Percentiles rank a stretch among this genome's conserved stretches.
Evolutionary conservation across 1,140 invertebrate species (phyloP).

Genomic region (Ditylenchus dipsaci): DNA sequence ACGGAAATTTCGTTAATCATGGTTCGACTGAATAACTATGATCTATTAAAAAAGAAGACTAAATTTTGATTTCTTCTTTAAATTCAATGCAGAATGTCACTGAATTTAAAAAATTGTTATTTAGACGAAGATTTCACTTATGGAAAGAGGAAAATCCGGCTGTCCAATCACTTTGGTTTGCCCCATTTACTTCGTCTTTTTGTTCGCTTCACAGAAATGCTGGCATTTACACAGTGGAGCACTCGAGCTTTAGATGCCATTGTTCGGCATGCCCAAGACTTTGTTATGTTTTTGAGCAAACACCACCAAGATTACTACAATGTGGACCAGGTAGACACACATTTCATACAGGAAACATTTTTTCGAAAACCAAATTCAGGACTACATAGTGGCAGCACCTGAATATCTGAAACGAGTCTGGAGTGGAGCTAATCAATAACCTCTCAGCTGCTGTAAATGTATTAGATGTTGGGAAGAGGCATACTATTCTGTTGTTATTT

Average conservation of each 20-base stretch:
- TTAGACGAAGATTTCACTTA: background rate
- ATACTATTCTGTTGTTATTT: too few relatives aligned
- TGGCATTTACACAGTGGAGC: conserved; percentile 30
- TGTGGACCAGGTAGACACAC: conserved; percentile 14
- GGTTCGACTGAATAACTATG: too few relatives aligned
- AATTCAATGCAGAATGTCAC: too few relatives aligned
- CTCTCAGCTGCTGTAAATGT: background rate
- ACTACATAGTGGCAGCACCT: conserved; percentile 25
- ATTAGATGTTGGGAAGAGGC: too few relatives aligned
- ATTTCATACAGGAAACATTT: background rate
- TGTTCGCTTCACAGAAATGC: conserved; percentile 32
- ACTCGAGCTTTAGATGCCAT: conserved; percentile 28
- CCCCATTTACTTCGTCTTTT: conserved; percentile 29
- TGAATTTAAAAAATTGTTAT: too few relatives aligned
- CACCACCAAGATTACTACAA: conserved; percentile 23
- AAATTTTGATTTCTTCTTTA: too few relatives aligned
- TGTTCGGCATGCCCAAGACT: conserved; percentile 32
- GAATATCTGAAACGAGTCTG: conserved; percentile 33
- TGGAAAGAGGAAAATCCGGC: conserved; percentile 16
- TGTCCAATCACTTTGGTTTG: conserved; percentile 33
- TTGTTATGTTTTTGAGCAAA: conserved; percentile 31
- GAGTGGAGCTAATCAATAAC: conserved; percentile 12
- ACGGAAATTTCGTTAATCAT: too few relatives aligned
- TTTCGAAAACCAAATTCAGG: conserved; percentile 11
- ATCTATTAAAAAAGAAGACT: too few relatives aligned